Base-by-base conservation (phyloP, 2,113 vertebrate genomes). In the Megaceryle torquata region DNA sequence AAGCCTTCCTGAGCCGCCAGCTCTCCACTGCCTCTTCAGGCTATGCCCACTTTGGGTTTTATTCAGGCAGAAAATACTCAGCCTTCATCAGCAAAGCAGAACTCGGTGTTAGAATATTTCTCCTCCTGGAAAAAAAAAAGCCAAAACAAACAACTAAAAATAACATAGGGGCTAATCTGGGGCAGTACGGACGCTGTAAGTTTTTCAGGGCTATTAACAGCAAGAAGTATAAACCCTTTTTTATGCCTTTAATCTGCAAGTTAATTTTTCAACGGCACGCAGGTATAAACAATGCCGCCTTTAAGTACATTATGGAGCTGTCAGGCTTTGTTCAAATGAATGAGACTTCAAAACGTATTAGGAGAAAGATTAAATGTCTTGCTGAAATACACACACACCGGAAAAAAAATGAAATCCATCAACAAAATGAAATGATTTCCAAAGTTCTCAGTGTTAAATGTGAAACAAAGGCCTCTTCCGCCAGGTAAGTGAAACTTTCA, bases 11-110 rank as follows among this genome's bases (percentile, higher is more conserved):
- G 28, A 33, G 39, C 75, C 71, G 87, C 88, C 88, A 84, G 94
- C 91, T 93, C 94, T 63, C 80, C 91, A 72, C 88, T 93, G 91
- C 91, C 94, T 95, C 94, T 78, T 81, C 94, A 85, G 94, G 94
- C 84, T 68, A 2, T 85, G 88, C 91, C 84, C 88, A 37, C 84
- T 77, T 68, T 2, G 12, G 35, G 60, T 69, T 31, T 88, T 31
- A 60, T 50, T 43, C 71, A 39, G 70, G 71, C 70, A 64, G 75
- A 53, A 88, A 88, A 72, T 2, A 22, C 65, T 88, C 35, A 72
- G 84, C 54, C 43, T 69, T 53, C 70, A 7, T 5, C 0, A 29
- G 59, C 63, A 21, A 48, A 6, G 6, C 57, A 22, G 76, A 56
- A 72, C 57, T 71, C 12, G 37, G 13, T 33, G 51, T 46, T 44